A percentile compares a stretch with the other conserved stretches of the same genome.
Conservation (phyloP, 2,113 vertebrate species). For the Leptobrachium leishanense region DNA sequence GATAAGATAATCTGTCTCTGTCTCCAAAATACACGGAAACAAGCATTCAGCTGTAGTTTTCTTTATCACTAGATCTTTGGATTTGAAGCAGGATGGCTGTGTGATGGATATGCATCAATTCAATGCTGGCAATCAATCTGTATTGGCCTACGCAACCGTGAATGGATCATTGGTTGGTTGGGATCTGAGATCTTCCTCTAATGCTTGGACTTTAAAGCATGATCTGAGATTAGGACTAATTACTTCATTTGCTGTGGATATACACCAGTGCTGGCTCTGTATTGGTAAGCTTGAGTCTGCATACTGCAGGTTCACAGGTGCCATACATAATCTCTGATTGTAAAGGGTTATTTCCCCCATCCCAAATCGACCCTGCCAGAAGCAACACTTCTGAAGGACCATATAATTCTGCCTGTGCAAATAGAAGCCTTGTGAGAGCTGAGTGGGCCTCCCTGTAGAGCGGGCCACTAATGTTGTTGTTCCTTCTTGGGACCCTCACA, state of each 20-base stretch:
- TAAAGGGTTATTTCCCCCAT: too few species aligned
- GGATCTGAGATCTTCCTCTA: constrained; percentile 87
- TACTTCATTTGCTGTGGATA: constrained; percentile 94
- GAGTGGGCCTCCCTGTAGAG: too few species aligned
- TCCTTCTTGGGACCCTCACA: too few species aligned
- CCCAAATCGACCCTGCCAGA: too few species aligned
- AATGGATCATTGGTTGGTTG: constrained; percentile 93
- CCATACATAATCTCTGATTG: too few species aligned
- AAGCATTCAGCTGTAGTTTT: too few species aligned
- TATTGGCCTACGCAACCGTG: constrained; percentile 91
- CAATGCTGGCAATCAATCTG: constrained; percentile 88
- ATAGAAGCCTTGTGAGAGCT: too few species aligned
- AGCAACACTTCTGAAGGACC: too few species aligned
- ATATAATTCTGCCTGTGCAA: too few species aligned
- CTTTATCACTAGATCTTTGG: constrained; percentile 58
- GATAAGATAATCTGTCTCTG: too few species aligned
- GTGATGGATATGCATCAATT: constrained; percentile 96
- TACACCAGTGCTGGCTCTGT: constrained; percentile 97
- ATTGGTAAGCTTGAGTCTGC: constrained; percentile 72
- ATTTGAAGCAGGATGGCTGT: constrained; percentile 90
- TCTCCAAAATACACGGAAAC: too few species aligned
- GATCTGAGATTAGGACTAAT: constrained; percentile 93
- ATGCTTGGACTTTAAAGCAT: constrained; percentile 90
- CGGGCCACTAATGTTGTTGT: too few species aligned
- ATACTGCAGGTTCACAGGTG: not conserved